Conservation (phyloP, 1,140 invertebrate species). For the Colletes gigas region DNA sequence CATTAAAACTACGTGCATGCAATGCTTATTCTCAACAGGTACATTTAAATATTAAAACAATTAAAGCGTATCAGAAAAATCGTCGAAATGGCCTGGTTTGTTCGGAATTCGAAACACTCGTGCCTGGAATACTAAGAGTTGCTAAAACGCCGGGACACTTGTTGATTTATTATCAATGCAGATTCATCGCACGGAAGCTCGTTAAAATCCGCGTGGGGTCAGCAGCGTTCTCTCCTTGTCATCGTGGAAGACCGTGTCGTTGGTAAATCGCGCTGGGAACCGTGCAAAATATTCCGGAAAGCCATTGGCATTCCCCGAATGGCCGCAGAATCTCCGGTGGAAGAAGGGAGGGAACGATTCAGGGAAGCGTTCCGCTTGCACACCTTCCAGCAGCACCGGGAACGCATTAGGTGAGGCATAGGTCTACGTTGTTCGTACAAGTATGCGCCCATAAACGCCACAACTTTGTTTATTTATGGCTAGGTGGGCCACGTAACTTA, state of each 20-base stretch:
- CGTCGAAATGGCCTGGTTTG: too few relatives aligned
- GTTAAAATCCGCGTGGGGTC: too few relatives aligned
- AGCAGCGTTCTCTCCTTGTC: too few relatives aligned
- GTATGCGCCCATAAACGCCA: slow-evolving; percentile 72
- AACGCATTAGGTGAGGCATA: slow-evolving; percentile 49
- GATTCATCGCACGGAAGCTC: too few relatives aligned
- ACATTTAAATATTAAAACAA: too few relatives aligned
- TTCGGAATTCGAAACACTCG: too few relatives aligned
- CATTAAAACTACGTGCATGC: too few relatives aligned
- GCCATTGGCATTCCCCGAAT: slow-evolving; percentile 21
- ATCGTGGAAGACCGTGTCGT: neutral
- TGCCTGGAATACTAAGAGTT: too few relatives aligned
- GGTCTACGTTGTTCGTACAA: slow-evolving; percentile 63
- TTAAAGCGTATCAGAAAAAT: too few relatives aligned
- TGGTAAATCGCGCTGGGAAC: neutral
- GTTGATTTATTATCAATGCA: too few relatives aligned
- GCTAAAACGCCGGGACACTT: too few relatives aligned
- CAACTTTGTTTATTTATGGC: slow-evolving; percentile 74
- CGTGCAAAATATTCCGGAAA: slow-evolving; percentile 39
- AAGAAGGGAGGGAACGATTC: slow-evolving; percentile 11
- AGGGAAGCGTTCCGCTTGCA: slow-evolving; percentile 18
- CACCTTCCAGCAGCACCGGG: slow-evolving; percentile 8
- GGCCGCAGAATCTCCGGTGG: slow-evolving; percentile 34
- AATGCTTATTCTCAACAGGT: too few relatives aligned
- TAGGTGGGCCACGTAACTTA: slow-evolving; percentile 63